Evolutionary conservation across 2,888 invertebrate genomes (phyloP).

Genomic region (Drosophila tripunctata): DNA sequence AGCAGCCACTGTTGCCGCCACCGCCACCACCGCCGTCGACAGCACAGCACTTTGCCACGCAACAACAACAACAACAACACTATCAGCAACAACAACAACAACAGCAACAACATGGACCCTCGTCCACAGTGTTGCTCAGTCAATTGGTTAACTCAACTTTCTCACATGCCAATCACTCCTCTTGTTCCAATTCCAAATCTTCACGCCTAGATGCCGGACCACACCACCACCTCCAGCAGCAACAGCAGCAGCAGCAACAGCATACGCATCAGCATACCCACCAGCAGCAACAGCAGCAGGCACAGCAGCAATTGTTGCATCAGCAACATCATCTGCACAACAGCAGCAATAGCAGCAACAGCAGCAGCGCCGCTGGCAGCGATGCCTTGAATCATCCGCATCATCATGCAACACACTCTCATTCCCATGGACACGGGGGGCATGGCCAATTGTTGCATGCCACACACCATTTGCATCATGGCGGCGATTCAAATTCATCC

Average conservation of each 20-base stretch:
- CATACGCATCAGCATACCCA: slow-evolving; percentile 43
- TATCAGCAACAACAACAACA: slow-evolving; percentile 49
- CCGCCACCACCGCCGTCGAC: slow-evolving; percentile 77
- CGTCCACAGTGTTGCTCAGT: slow-evolving; percentile 85
- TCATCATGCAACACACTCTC: slow-evolving; percentile 57
- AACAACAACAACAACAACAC: slow-evolving; percentile 58
- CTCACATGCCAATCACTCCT: slow-evolving; percentile 74
- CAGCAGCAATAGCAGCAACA: slow-evolving; percentile 57
- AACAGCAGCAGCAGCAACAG: slow-evolving; percentile 45
- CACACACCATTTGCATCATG: slow-evolving; percentile 67
- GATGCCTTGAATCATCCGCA: slow-evolving; percentile 47
- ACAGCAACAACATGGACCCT: slow-evolving; percentile 81
- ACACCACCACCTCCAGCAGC: slow-evolving; percentile 46
- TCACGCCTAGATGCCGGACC: slow-evolving; percentile 61
- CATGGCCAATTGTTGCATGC: slow-evolving; percentile 56
- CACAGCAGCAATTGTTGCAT: slow-evolving; percentile 47
- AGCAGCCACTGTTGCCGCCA: slow-evolving; percentile 83
- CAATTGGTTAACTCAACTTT: slow-evolving; percentile 85
- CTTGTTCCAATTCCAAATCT: slow-evolving; percentile 66
- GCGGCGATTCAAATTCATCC: slow-evolving; percentile 81
- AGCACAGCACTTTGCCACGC: slow-evolving; percentile 44
- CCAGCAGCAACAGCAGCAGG: slow-evolving; percentile 43
- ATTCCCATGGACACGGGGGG: slow-evolving; percentile 51
- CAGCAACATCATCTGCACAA: slow-evolving; percentile 54
- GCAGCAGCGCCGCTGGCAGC: slow-evolving; percentile 36